These are phyloP conservation scores for Motacilla tschutschensis DNA, from an alignment of 2,113 vertebrate species.

Conservation along the genomic window DNA sequence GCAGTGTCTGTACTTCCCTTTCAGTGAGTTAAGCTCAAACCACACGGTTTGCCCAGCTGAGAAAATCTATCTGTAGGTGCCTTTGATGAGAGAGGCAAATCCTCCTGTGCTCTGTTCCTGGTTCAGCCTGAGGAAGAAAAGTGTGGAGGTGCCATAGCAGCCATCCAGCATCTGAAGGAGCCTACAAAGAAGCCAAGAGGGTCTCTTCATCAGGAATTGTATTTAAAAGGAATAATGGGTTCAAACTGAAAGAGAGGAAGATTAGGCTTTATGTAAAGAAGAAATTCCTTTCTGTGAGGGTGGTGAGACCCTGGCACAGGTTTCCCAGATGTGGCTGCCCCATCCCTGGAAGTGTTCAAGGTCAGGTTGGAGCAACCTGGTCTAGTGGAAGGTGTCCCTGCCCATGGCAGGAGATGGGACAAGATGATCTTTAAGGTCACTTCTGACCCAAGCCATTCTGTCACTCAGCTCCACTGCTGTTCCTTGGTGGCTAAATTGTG, in stretches of 20 bases:
- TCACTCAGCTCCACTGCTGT: not conserved
- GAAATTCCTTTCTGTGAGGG: not conserved
- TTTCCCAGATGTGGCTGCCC: not conserved
- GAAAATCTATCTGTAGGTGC: not conserved
- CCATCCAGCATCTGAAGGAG: not conserved
- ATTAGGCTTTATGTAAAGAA: not conserved
- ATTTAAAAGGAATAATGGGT: not conserved
- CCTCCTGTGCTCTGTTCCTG: not conserved
- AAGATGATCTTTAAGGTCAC: not conserved
- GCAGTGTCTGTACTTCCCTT: not conserved
- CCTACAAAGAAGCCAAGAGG: not conserved
- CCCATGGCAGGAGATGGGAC: fast-evolving
- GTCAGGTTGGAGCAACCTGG: not conserved
- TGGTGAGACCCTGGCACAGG: not conserved
- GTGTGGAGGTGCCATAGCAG: not conserved
- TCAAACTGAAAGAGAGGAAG: not conserved
- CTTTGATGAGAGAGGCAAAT: not conserved
- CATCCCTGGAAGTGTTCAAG: not conserved
- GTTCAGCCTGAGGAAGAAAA: not conserved
- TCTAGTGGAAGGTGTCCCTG: not conserved
- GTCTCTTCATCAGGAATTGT: not conserved
- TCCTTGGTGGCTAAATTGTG: not conserved
- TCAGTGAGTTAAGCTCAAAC: not conserved
- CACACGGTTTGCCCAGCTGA: fast-evolving
- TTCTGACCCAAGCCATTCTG: not conserved